Base-by-base conservation (phyloP, 2,113 vertebrate species). In the Pelvicachromis taeniatus region DNA sequence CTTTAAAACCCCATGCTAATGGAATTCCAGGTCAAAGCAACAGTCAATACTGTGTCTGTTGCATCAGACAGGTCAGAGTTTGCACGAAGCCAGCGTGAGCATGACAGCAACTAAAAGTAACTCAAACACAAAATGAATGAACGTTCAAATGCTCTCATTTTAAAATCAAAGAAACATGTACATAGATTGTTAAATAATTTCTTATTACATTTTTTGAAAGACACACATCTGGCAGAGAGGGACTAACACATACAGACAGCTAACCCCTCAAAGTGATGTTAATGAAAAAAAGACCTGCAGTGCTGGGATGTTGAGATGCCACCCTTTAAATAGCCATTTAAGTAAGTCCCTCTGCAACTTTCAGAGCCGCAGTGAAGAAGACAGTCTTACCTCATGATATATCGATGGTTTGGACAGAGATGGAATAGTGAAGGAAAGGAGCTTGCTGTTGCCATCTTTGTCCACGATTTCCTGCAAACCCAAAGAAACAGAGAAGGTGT, bases 381-480 rank as follows among this genome's bases (percentile, higher is more conserved):
- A 45, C 11, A 56, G 7, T 85, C 97, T 95, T 96, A 99, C 99
- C 97, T 99, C 98, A 53, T 99, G 99, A 92, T 99, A 99, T 95
- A 99, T 96, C 17, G 99, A 99, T 31, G 98, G 98, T 90, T 99
- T 99, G 35, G 98, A 99, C 94, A 99, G 96, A 0, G 99, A 99
- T 48, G 98, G 99, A 82, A 99, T 98, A 54, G 97, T 99, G 91
- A 99, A 99, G 88, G 98, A 99, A 70, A 99, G 95, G 87, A 99
- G 97, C 95, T 97, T 99, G 95, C 98, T 97, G 94, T 99, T 99
- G 92, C 99, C 99, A 81, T 99, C 99, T 97, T 99, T 99, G 95
- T 99, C 98, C 91, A 98, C 97, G 78, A 99, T 99, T 95, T 99
- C 99, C 99, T 99, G 95, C 23, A 95, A 85, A 87, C 84, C 9